Evolutionary conservation across 1,140 invertebrate species (phyloP), one percentile per base, ranked within the genome.

Genomic region (Drosophila pachea): DNA sequence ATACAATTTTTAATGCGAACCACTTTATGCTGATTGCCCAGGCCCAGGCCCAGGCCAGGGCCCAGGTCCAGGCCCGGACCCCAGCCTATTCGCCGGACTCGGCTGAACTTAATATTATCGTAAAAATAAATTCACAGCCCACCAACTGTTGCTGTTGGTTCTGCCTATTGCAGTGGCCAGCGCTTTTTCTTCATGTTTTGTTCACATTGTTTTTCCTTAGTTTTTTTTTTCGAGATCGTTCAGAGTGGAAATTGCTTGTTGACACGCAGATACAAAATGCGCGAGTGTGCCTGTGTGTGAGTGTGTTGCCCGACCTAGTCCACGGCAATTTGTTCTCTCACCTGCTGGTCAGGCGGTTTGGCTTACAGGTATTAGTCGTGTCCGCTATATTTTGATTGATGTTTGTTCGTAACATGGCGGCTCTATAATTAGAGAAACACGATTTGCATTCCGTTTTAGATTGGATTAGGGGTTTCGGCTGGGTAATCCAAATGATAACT

Each of bases 21-120:
- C 79, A 83, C 79, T 83, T 83, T 83, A 83, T 83, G 79, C 79
- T 84, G 79, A 83, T 83, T 83, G 79, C 79, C 78, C 63, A 67
- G 61, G 61, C 73, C 63, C 36, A 12, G 50, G 45, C 52, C 22
- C 22, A 22, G 22, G 22, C 52, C 22, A 1, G 3, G 22, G 22
- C 79, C 78, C 63, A 67, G 56, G 61, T 68, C 63, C 36, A 12
- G 50, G 40, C 52, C 78, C 78, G 68, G 77, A 53, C 62, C 73
- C 63, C 43, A 22, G 45, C 40, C 60, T 50, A 49, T 52, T 43
- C 53, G 43, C 12, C 68, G 45, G 68, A 63, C 22, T 22, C 65
- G 75, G 50, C 65, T 75, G 53, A 64, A 67, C 74, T 75, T 83
- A 75, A 83, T 83, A 84, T 84, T 83, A 83, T 83, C 79, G 79